Conservation (phyloP, 2,113 vertebrate species). For the Axis porcinus region DNA sequence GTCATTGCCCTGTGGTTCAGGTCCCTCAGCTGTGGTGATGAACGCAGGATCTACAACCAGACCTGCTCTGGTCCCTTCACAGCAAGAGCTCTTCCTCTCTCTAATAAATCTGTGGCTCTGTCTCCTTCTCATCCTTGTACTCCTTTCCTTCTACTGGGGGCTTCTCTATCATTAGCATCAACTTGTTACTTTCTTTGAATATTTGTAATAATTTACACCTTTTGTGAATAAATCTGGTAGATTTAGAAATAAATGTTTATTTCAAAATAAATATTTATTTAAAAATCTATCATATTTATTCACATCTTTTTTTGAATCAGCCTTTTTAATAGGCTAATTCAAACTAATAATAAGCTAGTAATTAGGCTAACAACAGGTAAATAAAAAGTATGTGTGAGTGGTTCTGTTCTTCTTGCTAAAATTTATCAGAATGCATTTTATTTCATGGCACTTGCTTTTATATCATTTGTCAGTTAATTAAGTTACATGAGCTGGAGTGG, state of each 20-base stretch:
- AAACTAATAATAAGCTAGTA: neutral
- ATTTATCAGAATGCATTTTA: neutral
- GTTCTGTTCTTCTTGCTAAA: neutral
- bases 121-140: neutral
- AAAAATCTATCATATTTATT: neutral
- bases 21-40: neutral
- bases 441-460: neutral
- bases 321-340: neutral
- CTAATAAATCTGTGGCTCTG: neutral
- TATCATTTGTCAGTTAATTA: neutral
- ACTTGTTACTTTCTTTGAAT: neutral
- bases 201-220: neutral
- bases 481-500: neutral
- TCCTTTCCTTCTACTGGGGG: neutral
- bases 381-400: neutral
- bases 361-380: neutral
- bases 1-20: too few relatives aligned
- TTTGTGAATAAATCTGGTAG: neutral
- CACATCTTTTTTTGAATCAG: neutral
- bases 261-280: neutral
- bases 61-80: neutral
- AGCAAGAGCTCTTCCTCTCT: neutral
- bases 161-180: neutral
- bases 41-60: neutral
- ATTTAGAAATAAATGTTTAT: neutral